Evolutionary conservation across 2,888 invertebrate species (phyloP).

Genomic region (Brenthis ino): DNA sequence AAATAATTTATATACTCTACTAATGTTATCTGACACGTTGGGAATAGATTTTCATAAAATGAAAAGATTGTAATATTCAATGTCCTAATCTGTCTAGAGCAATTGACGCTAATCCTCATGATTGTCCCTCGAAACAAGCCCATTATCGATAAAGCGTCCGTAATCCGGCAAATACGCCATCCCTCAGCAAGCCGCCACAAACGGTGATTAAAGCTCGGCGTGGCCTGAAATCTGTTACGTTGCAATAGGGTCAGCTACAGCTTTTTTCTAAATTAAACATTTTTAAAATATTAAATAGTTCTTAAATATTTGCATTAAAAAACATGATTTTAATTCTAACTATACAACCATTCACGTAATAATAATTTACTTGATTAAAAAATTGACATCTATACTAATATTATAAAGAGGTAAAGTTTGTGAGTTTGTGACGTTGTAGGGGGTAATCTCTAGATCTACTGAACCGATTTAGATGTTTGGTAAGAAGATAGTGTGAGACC

Average conservation of each 20-base stretch:
- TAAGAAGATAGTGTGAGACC: no score
- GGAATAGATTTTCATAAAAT: background rate
- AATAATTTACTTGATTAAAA: no score
- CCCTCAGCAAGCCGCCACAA: constrained; percentile 47
- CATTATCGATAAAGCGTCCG: constrained; percentile 52
- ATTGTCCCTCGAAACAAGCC: constrained; percentile 43
- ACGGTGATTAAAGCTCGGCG: constrained; percentile 58
- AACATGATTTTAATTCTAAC: no score
- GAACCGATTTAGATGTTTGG: no score
- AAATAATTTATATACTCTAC: no score
- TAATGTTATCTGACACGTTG: no score
- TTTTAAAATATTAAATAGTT: background rate
- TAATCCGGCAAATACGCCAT: constrained; percentile 62
- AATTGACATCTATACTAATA: no score
- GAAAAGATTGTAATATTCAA: constrained; percentile 6
- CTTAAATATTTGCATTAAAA: background rate
- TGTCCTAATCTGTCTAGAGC: constrained; percentile 27
- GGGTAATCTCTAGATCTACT: no score
- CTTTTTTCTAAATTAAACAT: background rate
- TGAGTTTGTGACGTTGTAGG: no score
- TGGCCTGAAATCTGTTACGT: constrained; percentile 46
- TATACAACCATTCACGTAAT: no score
- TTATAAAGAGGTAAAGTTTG: no score
- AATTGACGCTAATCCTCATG: constrained; percentile 43
- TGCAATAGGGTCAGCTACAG: constrained; percentile 37